A percentile compares a stretch with the other conserved stretches of the same genome.
Evolutionary conservation across 2,888 invertebrate species (phyloP).

Genomic region (Stenchaetothrips biformis): DNA sequence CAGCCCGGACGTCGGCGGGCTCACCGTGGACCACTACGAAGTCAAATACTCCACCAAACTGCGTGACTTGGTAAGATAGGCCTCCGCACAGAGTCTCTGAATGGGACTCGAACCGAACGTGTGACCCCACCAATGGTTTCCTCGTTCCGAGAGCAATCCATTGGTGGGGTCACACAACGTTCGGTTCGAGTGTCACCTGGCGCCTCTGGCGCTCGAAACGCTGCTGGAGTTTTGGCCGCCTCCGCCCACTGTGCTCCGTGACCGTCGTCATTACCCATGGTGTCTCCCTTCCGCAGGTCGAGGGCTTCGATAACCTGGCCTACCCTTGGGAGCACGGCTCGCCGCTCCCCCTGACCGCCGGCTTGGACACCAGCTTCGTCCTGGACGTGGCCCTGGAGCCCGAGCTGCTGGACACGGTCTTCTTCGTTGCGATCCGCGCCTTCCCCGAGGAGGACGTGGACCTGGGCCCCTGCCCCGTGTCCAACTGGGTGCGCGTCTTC

Average conservation of each 20-base stretch:
- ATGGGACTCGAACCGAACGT: too few species aligned
- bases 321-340: constrained; percentile 48
- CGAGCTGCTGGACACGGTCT: constrained; percentile 48
- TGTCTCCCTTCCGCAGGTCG: constrained; percentile 37
- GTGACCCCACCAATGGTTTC: too few species aligned
- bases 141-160: too few species aligned
- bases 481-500: constrained; percentile 53
- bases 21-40: constrained; percentile 51
- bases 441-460: constrained; percentile 46
- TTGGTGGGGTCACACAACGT: too few species aligned
- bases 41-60: constrained; percentile 49
- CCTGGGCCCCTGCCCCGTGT: constrained; percentile 48
- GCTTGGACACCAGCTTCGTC: constrained; percentile 52
- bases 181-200: too few species aligned
- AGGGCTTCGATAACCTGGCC: constrained; percentile 39
- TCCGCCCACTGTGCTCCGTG: too few species aligned
- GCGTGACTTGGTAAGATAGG: constrained; percentile 41
- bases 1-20: constrained; percentile 55
- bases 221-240: too few species aligned
- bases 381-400: constrained; percentile 49
- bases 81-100: too few species aligned
- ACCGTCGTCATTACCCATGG: too few species aligned
- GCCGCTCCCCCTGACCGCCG: constrained; percentile 50
- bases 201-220: too few species aligned
- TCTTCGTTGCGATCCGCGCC: constrained; percentile 53